These are phyloP conservation scores for Rhineura floridana DNA, from an alignment of 2,113 vertebrate genomes.

Conservation along the genomic window DNA sequence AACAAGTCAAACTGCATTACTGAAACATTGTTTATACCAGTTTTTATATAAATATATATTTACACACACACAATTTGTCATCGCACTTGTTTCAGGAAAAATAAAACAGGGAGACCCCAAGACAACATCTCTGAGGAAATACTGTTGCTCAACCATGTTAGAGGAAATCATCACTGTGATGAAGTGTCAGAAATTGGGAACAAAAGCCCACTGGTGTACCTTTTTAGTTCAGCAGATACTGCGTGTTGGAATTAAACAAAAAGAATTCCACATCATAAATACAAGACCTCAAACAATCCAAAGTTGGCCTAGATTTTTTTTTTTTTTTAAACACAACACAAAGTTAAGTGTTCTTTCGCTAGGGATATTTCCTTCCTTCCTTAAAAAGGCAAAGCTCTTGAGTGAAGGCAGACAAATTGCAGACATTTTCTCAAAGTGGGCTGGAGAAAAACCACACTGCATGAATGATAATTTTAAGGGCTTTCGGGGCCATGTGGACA, in stretches of 20 bases:
- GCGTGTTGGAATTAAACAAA: slow-evolving; percentile 62
- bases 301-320: neutral
- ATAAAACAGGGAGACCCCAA: slow-evolving; percentile 14
- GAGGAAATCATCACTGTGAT: slow-evolving; percentile 22
- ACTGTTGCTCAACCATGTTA: neutral
- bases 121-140: slow-evolving; percentile 23
- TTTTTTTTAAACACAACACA: slow-evolving; percentile 24
- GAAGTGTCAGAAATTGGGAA: neutral
- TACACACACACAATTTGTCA: neutral
- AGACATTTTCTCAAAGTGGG: slow-evolving; percentile 12
- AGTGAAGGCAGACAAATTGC: slow-evolving; percentile 12
- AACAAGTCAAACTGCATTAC: slow-evolving; percentile 53
- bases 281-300: slow-evolving; percentile 58
- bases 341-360: slow-evolving; percentile 63
- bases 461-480: slow-evolving; percentile 15
- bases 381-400: slow-evolving; percentile 48
- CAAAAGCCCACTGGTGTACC: slow-evolving; percentile 59
- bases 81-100: neutral
- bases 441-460: neutral
- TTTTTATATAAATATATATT: neutral
- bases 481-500: slow-evolving; percentile 18
- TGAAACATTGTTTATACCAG: slow-evolving; percentile 57
- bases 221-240: slow-evolving; percentile 64
- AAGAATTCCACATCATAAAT: slow-evolving; percentile 59
- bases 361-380: slow-evolving; percentile 49